These are phyloP conservation scores for Orchesella cincta DNA, from an alignment of 1,140 invertebrate genomes.

Conservation along the genomic window DNA sequence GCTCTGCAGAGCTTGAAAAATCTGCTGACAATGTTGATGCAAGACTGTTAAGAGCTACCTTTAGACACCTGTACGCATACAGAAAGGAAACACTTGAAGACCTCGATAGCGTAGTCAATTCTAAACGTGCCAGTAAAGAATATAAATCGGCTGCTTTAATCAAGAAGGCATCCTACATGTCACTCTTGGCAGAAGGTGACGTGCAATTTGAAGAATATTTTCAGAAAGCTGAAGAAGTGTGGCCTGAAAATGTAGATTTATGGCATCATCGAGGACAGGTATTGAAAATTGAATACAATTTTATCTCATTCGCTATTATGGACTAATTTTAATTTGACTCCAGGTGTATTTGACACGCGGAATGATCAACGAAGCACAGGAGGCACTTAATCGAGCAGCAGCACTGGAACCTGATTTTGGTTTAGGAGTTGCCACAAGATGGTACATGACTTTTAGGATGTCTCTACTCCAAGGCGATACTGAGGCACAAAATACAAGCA, in stretches of 20 bases:
- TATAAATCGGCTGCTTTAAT: conserved; percentile 82
- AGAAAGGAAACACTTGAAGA: conserved; percentile 72
- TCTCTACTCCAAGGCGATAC: background rate
- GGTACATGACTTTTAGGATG: conserved; percentile 23
- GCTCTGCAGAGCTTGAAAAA: conserved; percentile 77
- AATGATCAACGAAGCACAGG: conserved; percentile 54
- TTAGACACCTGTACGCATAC: conserved; percentile 74
- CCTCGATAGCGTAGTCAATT: conserved; percentile 66
- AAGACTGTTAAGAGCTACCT: conserved; percentile 76
- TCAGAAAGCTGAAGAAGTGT: conserved; percentile 69
- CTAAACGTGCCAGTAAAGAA: conserved; percentile 62
- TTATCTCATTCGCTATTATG: background rate
- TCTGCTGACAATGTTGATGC: conserved; percentile 66
- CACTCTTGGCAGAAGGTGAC: conserved; percentile 72
- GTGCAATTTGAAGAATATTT: conserved; percentile 77
- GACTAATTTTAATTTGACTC: conserved; percentile 27
- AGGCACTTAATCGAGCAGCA: conserved; percentile 55
- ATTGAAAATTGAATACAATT: conserved; percentile 31
- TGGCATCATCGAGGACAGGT: conserved; percentile 78
- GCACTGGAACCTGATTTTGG: conserved; percentile 30
- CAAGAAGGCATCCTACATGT: conserved; percentile 78
- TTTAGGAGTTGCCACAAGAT: conserved; percentile 16
- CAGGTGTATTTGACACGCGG: conserved; percentile 45
- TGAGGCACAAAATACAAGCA: background rate
- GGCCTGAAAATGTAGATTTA: conserved; percentile 79